Evolutionary conservation across 2,113 vertebrate species (phyloP), one percentile per base, ranked within the genome.

Genomic region (Epinephelus lanceolatus): DNA sequence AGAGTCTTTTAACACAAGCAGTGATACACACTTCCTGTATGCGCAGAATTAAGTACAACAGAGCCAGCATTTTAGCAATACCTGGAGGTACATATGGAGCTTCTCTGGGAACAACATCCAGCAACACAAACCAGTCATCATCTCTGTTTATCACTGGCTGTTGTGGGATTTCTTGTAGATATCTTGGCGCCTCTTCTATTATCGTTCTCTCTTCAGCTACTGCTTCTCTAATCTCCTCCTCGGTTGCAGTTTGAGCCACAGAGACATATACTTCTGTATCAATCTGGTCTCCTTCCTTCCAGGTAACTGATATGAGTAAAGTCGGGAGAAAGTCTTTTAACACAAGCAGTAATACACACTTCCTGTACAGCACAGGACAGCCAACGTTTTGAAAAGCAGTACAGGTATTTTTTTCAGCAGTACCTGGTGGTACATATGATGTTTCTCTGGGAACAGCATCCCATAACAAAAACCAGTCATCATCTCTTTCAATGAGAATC

Each of bases 381-480:
- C 18, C 30, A 12, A 12, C 27, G n/a, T 37, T 53, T 13, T 30
- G 11, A 25, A 66, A 27, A 47, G 27, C 30, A 51, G 53, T 9
- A 49, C 21, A 60, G 17, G 27, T 7, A 15, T 12, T 49, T 40
- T 72, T 40, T 72, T 63, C 0, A 60, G 53, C 13, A 68, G 30
- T 93, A 93, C 91, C 91, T 93, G 84, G 27, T 69, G 80, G 73
- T 17, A 83, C 56, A 57, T 59, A 86, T 69, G 74, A 10, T 1
- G 59, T 74, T 79, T 78, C 53, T 88, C 72, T 88, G 37, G 87
- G 82, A 87, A 80, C 15, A 59, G 76, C 75, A 63, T 84, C 82
- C 71, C 91, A 80, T 68, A 86, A 51, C 42, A 86, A 56, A 84
- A 92, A 93, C 94, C 95, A 95, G 82, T 91, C 92, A 75, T 91